These are phyloP conservation scores for Criorhina ranunculi DNA, from an alignment of 2,888 invertebrate genomes.

Conservation along the genomic window DNA sequence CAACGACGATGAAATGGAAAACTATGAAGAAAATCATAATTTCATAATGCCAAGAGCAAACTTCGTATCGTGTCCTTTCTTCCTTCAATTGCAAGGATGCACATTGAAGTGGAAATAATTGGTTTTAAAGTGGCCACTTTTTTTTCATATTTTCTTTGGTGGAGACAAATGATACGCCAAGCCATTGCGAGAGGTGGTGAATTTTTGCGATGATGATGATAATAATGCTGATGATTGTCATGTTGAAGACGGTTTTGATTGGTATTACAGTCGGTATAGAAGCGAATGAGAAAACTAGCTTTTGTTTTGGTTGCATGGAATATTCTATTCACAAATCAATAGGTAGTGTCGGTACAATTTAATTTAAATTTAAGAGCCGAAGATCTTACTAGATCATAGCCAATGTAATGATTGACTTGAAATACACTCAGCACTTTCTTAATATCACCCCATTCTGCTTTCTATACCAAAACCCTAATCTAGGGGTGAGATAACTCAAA, in stretches of 20 bases:
- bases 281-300: neutral
- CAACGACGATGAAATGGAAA: conserved; percentile 58
- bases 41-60: conserved; percentile 68
- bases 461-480: too few species aligned
- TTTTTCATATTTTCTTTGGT: neutral
- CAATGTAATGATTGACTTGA: too few species aligned
- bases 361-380: too few species aligned
- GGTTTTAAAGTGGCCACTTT: conserved; percentile 71
- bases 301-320: neutral
- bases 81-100: conserved; percentile 55
- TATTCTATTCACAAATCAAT: too few species aligned
- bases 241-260: conserved; percentile 7
- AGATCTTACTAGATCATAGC: too few species aligned
- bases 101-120: conserved; percentile 73
- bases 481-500: too few species aligned
- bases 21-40: conserved; percentile 67
- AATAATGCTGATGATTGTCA: neutral
- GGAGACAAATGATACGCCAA: conserved; percentile 10
- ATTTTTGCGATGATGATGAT: neutral
- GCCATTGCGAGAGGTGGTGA: neutral
- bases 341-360: too few species aligned
- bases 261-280: neutral
- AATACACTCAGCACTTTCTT: too few species aligned
- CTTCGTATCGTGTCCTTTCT: conserved; percentile 42
- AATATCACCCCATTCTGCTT: too few species aligned